phyloP scores from a whole-genome alignment of 2,888 invertebrate genomes.

The Ormyrus rosae region DNA sequence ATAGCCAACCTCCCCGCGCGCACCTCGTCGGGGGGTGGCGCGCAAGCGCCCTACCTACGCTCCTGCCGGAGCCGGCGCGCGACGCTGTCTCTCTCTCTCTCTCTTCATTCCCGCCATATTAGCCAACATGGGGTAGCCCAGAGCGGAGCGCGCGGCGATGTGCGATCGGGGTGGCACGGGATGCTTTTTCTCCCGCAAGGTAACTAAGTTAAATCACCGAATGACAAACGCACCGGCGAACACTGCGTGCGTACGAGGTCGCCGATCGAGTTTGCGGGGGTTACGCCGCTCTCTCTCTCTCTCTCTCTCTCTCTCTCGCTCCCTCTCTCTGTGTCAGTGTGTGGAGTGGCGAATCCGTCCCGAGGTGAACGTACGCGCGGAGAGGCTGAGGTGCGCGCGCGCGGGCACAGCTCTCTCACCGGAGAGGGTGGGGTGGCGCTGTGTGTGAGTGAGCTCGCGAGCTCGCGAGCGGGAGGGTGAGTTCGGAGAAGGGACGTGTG shows the following conservation, averaged over 20 bases:
- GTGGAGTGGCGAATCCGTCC: too few relatives aligned
- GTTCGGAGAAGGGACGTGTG: neutral
- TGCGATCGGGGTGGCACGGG: conserved; percentile 85
- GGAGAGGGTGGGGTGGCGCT: conserved; percentile 11
- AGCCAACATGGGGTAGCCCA: conserved; percentile 70
- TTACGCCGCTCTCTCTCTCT: too few relatives aligned
- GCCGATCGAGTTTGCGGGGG: too few relatives aligned
- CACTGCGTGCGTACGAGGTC: neutral
- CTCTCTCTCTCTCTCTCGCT: too few relatives aligned
- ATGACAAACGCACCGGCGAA: neutral
- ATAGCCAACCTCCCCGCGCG: conserved; percentile 66
- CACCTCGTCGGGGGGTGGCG: conserved; percentile 60
- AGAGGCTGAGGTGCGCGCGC: neutral
- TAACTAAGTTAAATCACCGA: conserved; percentile 59
- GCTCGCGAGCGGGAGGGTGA: too few relatives aligned
- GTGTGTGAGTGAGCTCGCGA: too few relatives aligned
- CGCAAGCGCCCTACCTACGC: conserved; percentile 58
- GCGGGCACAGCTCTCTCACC: neutral
- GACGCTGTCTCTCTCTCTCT: too few relatives aligned
- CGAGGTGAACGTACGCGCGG: conserved; percentile 31
- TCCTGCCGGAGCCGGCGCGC: conserved; percentile 53
- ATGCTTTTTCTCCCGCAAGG: conserved; percentile 83
- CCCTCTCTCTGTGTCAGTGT: too few relatives aligned
- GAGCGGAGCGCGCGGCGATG: conserved; percentile 74
- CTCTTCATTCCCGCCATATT: conserved; percentile 71